Evolutionary conservation across 2,888 invertebrate species (phyloP).

Genomic region (Drosophila merina): DNA sequence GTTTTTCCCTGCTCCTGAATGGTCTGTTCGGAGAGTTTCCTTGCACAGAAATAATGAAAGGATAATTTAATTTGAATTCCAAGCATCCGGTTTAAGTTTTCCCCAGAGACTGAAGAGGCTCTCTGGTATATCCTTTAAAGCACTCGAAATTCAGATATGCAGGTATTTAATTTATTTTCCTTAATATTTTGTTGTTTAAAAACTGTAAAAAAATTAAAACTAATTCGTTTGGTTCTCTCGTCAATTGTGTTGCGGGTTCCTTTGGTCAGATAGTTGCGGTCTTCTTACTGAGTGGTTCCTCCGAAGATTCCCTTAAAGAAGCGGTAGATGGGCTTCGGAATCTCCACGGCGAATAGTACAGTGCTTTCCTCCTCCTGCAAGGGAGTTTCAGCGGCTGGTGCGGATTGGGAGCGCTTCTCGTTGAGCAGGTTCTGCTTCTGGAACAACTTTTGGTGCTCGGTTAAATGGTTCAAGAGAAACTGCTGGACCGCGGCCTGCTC

Average conservation of each 20-base stretch:
- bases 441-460: slow-evolving; percentile 22
- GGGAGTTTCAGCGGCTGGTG: slow-evolving; percentile 6
- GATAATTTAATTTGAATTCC: background rate
- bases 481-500: slow-evolving; percentile 32
- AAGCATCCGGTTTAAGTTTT: background rate
- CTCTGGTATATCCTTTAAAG: too few relatives aligned
- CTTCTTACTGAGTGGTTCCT: slow-evolving; percentile 53
- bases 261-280: background rate
- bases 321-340: slow-evolving; percentile 68
- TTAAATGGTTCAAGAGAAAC: slow-evolving; percentile 23
- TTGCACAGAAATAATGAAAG: background rate
- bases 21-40: background rate
- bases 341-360: slow-evolving; percentile 64
- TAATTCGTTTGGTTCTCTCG: background rate
- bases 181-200: too few relatives aligned
- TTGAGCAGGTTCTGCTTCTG: slow-evolving; percentile 47
- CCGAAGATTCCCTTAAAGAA: slow-evolving; percentile 66
- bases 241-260: background rate
- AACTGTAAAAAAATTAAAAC: background rate
- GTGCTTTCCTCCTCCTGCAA: slow-evolving; percentile 47
- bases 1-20: slow-evolving; percentile 9
- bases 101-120: too few relatives aligned
- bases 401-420: slow-evolving; percentile 51
- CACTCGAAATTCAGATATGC: too few relatives aligned
- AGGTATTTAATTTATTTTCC: too few relatives aligned